These are phyloP conservation scores for Apis cerana DNA, from an alignment of 1,140 invertebrate genomes.

Conservation along the genomic window DNA sequence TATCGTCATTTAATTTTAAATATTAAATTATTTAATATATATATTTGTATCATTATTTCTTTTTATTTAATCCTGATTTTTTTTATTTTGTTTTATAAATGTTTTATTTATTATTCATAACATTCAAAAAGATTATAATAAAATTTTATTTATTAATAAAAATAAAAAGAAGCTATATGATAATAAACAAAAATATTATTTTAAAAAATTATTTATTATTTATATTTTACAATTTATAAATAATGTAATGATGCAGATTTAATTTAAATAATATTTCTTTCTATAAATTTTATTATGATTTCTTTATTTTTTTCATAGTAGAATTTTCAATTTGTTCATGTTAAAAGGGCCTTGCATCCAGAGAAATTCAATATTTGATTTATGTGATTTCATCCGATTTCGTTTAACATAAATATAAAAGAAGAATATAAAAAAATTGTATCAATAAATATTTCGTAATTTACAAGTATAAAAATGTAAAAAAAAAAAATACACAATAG, in stretches of 20 bases:
- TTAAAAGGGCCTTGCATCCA: not conserved
- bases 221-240: not conserved
- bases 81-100: too few relatives aligned
- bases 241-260: not conserved
- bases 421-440: too few relatives aligned
- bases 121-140: not conserved
- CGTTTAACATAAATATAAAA: too few relatives aligned
- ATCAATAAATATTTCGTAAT: too few relatives aligned
- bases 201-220: not conserved
- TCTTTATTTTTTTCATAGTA: not conserved
- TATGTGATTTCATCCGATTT: not conserved
- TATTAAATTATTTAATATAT: not conserved
- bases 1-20: not conserved
- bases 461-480: too few relatives aligned
- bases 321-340: too few relatives aligned
- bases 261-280: not conserved
- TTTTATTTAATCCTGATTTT: not conserved
- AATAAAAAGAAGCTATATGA: too few relatives aligned
- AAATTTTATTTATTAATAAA: not conserved
- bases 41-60: not conserved
- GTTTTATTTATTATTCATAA: not conserved
- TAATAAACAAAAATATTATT: not conserved
- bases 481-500: not conserved
- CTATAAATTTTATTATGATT: not conserved
- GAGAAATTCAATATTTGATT: not conserved